A percentile compares a stretch with the other conserved stretches of the same genome.
These are phyloP conservation scores for Cacatua alba DNA, from an alignment of 2,113 vertebrate genomes.

Conservation along the genomic window DNA sequence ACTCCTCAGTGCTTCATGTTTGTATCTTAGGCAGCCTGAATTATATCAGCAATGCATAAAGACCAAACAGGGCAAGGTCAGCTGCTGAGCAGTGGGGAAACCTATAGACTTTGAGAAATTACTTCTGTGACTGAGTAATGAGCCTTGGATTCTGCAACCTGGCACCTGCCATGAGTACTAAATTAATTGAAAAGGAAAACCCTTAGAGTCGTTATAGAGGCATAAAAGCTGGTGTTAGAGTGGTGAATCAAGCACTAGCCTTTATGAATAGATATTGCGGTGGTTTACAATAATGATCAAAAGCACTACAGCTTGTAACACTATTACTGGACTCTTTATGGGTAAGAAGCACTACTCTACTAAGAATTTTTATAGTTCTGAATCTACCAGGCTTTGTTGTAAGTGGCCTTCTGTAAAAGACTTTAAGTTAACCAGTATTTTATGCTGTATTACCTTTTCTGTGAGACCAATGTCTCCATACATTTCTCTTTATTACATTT, in stretches of 20 bases:
- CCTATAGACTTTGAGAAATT: slow-evolving; percentile 24
- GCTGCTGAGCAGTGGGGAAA: neutral
- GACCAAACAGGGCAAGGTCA: slow-evolving; percentile 23
- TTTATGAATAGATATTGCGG: neutral
- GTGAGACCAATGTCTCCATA: neutral
- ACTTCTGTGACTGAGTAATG: slow-evolving; percentile 29
- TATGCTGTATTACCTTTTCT: neutral
- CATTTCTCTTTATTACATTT: neutral
- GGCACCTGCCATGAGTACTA: slow-evolving; percentile 16
- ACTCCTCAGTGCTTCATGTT: neutral
- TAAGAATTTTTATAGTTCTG: slow-evolving; percentile 30
- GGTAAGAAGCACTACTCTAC: slow-evolving; percentile 10
- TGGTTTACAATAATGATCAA: slow-evolving; percentile 42
- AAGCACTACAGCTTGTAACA: slow-evolving; percentile 27
- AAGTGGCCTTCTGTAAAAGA: neutral
- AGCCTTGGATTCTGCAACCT: slow-evolving; percentile 50
- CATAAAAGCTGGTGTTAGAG: slow-evolving; percentile 24
- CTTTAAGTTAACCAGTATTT: neutral
- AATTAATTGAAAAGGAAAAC: slow-evolving; percentile 44
- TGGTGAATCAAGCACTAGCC: neutral
- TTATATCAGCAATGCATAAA: neutral
- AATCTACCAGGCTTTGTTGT: neutral
- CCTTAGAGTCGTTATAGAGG: neutral
- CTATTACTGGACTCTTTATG: neutral
- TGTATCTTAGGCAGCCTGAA: neutral